phyloP scores from a whole-genome alignment of 2,797 vertebrate genomes.

The Tadarida brasiliensis region DNA sequence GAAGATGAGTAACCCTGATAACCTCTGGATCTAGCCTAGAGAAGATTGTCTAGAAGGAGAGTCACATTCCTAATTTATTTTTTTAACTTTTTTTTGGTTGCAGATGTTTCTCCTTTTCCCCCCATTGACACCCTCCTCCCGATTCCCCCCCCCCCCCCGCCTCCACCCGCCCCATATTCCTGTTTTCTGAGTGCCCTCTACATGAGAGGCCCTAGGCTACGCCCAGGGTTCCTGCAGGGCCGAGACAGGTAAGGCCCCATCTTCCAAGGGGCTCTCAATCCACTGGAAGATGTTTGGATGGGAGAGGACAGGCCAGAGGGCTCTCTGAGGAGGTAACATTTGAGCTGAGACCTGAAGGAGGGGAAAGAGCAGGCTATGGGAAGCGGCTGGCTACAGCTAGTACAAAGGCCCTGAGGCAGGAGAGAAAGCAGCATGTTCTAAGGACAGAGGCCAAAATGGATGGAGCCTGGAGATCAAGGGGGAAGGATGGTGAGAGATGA shows the following conservation, averaged over 20 bases:
- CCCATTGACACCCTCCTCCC: too few species aligned
- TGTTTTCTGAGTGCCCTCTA: background rate
- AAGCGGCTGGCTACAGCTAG: background rate
- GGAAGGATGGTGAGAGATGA: too few species aligned
- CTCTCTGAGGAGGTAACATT: background rate
- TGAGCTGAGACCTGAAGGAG: conserved; percentile 6
- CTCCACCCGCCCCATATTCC: too few species aligned
- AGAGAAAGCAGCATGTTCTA: background rate
- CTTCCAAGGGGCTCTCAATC: background rate
- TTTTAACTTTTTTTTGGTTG: too few species aligned
- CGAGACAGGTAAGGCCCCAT: too few species aligned
- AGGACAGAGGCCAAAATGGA: background rate
- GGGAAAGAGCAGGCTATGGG: background rate
- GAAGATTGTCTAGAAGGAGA: background rate
- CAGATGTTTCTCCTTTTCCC: too few species aligned
- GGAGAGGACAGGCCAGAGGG: background rate
- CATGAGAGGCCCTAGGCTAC: background rate
- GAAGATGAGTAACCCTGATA: background rate
- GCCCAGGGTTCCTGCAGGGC: background rate
- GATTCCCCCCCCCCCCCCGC: too few species aligned
- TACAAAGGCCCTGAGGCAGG: conserved; percentile 2
- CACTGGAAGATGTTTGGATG: background rate
- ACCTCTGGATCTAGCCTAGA: background rate
- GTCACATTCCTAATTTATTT: background rate
- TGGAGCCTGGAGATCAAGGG: background rate